These are phyloP conservation scores for Macroramphosus scolopax DNA, from an alignment of 2,797 vertebrate species.

Conservation along the genomic window DNA sequence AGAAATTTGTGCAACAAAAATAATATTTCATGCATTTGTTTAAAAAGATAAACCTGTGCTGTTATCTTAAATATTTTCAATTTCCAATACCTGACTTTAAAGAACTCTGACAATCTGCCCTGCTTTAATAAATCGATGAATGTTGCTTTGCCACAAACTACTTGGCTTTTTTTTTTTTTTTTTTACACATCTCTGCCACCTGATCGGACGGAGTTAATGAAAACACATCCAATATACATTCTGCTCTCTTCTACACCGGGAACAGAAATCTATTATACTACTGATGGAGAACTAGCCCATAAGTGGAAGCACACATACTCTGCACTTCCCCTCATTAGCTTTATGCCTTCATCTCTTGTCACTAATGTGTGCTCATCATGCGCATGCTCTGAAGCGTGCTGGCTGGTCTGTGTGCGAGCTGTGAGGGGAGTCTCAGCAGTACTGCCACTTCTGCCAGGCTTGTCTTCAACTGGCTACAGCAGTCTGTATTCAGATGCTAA, in stretches of 20 bases:
- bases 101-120: too few species aligned
- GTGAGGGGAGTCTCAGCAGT: slow-evolving; percentile 54
- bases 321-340: slow-evolving; percentile 23
- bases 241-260: slow-evolving; percentile 1
- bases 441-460: slow-evolving; percentile 62
- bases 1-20: too few species aligned
- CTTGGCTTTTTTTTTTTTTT: too few species aligned
- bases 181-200: neutral
- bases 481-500: slow-evolving; percentile 81
- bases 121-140: too few species aligned
- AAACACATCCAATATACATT: neutral
- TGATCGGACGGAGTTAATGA: neutral
- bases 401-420: slow-evolving; percentile 43
- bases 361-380: slow-evolving; percentile 41
- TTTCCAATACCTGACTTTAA: too few species aligned
- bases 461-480: slow-evolving; percentile 72
- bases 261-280: neutral
- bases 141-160: too few species aligned
- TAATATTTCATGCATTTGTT: too few species aligned
- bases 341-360: slow-evolving; percentile 35
- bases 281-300: slow-evolving; percentile 2
- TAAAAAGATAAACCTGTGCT: too few species aligned
- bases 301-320: slow-evolving; percentile 2
- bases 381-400: slow-evolving; percentile 44
- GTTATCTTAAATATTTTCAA: too few species aligned